A percentile compares a stretch with the other conserved stretches of the same genome.
These are phyloP conservation scores for Bucorvus abyssinicus DNA, from an alignment of 2,797 vertebrate species.

Conservation along the genomic window DNA sequence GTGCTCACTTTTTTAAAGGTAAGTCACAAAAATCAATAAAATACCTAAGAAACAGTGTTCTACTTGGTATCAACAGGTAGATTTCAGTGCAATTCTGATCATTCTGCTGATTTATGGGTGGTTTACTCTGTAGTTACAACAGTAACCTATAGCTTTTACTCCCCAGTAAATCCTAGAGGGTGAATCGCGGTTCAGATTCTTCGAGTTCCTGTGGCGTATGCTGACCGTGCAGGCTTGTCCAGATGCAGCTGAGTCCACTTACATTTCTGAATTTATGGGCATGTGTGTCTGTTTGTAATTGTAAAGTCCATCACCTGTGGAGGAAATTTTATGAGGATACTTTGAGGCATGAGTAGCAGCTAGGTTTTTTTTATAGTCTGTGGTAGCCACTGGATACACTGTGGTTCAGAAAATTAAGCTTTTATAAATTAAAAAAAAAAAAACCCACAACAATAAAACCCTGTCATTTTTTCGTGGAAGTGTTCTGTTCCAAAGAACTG, in stretches of 20 bases:
- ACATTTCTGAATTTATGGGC: conserved; percentile 21
- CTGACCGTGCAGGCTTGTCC: conserved; percentile 30
- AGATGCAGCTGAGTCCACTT: neutral
- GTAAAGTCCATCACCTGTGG: neutral
- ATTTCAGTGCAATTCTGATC: neutral
- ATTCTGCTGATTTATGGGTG: neutral
- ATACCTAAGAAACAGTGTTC: neutral
- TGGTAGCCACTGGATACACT: neutral
- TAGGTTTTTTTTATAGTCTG: neutral
- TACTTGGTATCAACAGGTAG: neutral
- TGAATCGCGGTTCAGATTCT: neutral
- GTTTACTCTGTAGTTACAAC: neutral
- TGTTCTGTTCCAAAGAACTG: neutral
- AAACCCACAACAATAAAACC: neutral
- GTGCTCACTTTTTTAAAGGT: neutral
- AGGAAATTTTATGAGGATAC: neutral
- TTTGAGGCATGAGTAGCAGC: neutral
- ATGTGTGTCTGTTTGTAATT: neutral
- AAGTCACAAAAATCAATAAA: neutral
- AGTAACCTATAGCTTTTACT: conserved; percentile 10
- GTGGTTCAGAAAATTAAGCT: neutral
- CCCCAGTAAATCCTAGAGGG: neutral
- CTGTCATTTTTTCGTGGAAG: neutral
- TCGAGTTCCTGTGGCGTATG: neutral
- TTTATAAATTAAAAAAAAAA: neutral